Base-by-base conservation (phyloP, 2,797 vertebrate species). In the Etheostoma nigrum region DNA sequence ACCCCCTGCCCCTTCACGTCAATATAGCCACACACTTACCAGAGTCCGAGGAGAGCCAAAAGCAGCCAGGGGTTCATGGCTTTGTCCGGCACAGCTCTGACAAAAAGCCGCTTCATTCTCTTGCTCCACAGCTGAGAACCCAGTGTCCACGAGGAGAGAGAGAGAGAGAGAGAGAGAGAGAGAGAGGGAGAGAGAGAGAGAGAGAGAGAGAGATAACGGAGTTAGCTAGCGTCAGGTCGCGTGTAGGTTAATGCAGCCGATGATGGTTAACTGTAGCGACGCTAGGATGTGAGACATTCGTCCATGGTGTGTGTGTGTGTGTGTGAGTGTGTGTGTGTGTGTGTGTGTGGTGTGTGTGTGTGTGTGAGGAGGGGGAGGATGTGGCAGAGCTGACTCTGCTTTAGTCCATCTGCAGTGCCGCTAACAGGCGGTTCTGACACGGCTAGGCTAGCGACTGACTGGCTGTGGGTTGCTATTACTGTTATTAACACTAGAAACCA, bases 31-130 rank as follows among this genome's bases (percentile, higher is more conserved):
- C 68, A 76, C 81, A 92, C 94, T 94, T 82, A 95, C 95, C 94
- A 92, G 45, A 94, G 81, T 81, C 92, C 90, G n/a, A 95, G 87
- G 19, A 94, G 68, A 53, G 90, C 91, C 30, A 86, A 47, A 47
- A 94, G 81, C 73, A 94, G 74, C 91, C 93, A 93, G 33, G 88
- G 83, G 55, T 84, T 86, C 79, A 92, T 87, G 62, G 85, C 82
- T 92, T 47, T 87, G 74, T 90, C 87, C 79, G 44, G 81, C 74
- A 63, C 63, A 0, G 72, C 62, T 36, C 71, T 1, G 45, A 74
- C 47, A 12, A 84, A 54, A 16, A 58, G 64, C 27, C 51, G 54
- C 76, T 61, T 80, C 81, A 86, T 84, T 10, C 25, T 78, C 9
- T 40, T 45, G 2, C 40, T 64, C 75, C 47, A 14, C 57, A 25